Percentiles rank a stretch among this genome's conserved stretches.
phyloP scores from a whole-genome alignment of 2,888 invertebrate species.

The Drosophila monieri region DNA sequence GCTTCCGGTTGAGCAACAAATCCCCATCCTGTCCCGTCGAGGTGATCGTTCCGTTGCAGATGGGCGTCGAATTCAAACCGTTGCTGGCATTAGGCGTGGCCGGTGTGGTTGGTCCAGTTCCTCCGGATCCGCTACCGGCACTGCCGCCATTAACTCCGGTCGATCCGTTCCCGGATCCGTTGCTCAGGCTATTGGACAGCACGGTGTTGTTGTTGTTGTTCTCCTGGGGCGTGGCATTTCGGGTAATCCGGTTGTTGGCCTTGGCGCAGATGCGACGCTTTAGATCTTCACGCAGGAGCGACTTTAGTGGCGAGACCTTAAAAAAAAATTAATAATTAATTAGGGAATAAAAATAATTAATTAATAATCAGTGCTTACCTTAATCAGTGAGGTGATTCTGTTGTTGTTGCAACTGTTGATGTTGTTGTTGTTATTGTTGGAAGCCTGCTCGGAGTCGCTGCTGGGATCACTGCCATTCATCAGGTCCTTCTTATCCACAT shows the following conservation, averaged over 20 bases:
- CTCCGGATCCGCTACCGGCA: conserved; percentile 48
- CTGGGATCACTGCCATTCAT: conserved; percentile 69
- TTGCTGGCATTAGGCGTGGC: conserved; percentile 57
- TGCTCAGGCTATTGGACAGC: conserved; percentile 71
- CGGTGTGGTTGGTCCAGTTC: conserved; percentile 42
- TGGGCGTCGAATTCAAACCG: conserved; percentile 84
- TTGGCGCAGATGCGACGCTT: conserved; percentile 91
- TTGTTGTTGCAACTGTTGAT: conserved; percentile 82
- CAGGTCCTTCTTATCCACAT: conserved; percentile 75
- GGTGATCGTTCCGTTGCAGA: conserved; percentile 88
- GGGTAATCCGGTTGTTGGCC: conserved; percentile 86
- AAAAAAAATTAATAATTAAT: not conserved
- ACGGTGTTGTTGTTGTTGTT: conserved; percentile 81
- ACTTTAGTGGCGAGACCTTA: conserved; percentile 91
- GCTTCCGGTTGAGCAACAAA: conserved; percentile 84
- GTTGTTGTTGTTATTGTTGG: conserved; percentile 84
- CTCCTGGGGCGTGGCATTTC: conserved; percentile 81
- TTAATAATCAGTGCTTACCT: conserved; percentile 84
- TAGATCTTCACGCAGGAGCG: conserved; percentile 92
- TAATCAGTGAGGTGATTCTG: conserved; percentile 91
- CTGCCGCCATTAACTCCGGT: conserved; percentile 49
- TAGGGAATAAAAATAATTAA: no score
- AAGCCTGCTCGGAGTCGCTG: conserved; percentile 82
- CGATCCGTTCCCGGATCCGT: conserved; percentile 34
- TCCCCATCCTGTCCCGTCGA: conserved; percentile 88